Evolutionary conservation across 2,113 vertebrate species (phyloP).

Genomic region (Haliaeetus leucogaster): DNA sequence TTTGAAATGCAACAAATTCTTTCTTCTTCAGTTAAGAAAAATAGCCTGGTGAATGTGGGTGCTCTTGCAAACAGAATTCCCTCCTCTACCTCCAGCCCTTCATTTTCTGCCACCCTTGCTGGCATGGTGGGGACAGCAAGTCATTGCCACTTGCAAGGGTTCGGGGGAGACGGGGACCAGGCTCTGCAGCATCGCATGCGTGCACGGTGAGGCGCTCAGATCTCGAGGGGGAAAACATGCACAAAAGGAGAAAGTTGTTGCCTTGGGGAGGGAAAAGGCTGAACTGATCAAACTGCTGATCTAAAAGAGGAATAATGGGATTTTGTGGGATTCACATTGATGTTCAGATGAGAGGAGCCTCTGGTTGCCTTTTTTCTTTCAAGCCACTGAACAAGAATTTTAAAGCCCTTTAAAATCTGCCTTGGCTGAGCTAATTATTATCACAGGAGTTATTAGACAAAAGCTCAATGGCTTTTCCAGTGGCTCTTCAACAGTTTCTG

Average conservation of each 20-base stretch:
- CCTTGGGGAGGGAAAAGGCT: constrained; percentile 73
- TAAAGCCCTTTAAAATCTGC: constrained; percentile 77
- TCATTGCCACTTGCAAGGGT: too few relatives aligned
- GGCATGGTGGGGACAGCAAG: not conserved
- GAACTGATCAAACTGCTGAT: constrained; percentile 71
- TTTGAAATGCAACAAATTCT: not conserved
- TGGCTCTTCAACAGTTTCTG: not conserved
- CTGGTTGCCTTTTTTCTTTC: constrained; percentile 71
- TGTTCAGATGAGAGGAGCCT: constrained; percentile 77
- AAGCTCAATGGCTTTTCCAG: constrained; percentile 43
- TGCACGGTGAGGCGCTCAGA: not conserved
- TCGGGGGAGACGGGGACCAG: not conserved
- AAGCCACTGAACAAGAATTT: constrained; percentile 74
- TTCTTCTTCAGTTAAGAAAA: not conserved
- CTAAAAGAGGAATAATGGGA: constrained; percentile 82
- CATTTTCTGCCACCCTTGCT: not conserved
- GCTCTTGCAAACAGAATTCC: not conserved
- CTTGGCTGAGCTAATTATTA: constrained; percentile 80
- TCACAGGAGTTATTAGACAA: constrained; percentile 67
- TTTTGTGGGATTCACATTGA: constrained; percentile 81
- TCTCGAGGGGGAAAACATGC: not conserved
- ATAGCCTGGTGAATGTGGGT: not conserved
- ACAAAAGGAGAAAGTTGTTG: constrained; percentile 66
- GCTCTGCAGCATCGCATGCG: not conserved
- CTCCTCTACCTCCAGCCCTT: not conserved